These are phyloP conservation scores for Strix uralensis DNA, from an alignment of 2,113 vertebrate species.

Conservation along the genomic window DNA sequence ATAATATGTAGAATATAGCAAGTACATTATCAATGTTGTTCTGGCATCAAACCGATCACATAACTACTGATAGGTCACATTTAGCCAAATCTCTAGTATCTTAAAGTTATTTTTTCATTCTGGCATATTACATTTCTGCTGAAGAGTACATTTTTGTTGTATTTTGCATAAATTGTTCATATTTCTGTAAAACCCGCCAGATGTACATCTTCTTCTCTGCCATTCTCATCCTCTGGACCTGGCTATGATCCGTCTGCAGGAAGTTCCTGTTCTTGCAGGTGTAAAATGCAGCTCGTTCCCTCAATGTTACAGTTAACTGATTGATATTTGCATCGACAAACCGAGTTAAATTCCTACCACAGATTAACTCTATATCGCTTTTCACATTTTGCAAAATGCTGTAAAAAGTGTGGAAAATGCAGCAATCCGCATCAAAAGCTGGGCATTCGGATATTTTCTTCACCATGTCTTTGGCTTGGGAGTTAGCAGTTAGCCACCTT, in stretches of 20 bases:
- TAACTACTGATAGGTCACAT: background rate
- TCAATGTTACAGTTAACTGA: background rate
- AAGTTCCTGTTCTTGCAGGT: background rate
- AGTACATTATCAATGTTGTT: background rate
- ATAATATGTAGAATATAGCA: background rate
- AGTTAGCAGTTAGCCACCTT: rapidly evolving
- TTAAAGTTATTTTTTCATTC: background rate
- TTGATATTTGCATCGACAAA: rapidly evolving
- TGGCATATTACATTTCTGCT: rapidly evolving
- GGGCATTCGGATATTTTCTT: rapidly evolving
- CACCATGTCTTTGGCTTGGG: rapidly evolving
- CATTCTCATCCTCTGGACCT: rapidly evolving
- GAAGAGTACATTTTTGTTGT: background rate
- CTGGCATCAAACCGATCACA: background rate
- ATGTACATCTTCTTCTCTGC: background rate
- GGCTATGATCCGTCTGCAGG: rapidly evolving
- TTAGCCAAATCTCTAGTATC: background rate
- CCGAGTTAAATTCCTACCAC: rapidly evolving
- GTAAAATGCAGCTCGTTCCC: rapidly evolving
- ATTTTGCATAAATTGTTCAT: rapidly evolving
- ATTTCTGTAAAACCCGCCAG: background rate
- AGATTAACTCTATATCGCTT: rapidly evolving
- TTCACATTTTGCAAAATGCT: rapidly evolving
- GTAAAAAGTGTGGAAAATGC: background rate
- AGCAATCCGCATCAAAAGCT: background rate